Evolutionary conservation across 2,113 vertebrate species (phyloP), one percentile per base, ranked within the genome.

Genomic region (Gallinago media): DNA sequence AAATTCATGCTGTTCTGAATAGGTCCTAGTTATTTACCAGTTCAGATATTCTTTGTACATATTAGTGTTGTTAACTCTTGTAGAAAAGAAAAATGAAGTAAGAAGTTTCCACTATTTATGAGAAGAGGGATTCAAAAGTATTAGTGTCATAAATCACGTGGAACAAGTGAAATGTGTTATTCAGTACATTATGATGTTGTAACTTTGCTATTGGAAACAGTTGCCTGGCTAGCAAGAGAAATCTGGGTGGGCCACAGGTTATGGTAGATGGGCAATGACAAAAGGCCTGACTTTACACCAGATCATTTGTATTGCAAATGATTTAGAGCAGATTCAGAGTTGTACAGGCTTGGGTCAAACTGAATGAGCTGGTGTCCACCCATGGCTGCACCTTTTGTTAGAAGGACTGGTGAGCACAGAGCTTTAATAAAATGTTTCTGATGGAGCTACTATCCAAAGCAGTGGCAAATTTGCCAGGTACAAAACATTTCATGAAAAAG

Each of bases 341-440:
- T 93, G 82, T 49, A 50, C 82, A 84, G 85, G 59, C 86, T 74
- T 71, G 55, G 76, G 83, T 81, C 92, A 90, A 34, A 74, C 1
- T 94, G 68, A 94, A 94, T 74, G 72, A 81, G 73, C 75, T 71
- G 46, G 82, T 91, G 75, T 92, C 92, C 83, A 92, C 59, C 83
- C 85, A 94, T 67, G 94, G 91, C 92, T 96, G 95, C 91, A 72
- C 75, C 79, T 90, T 93, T 86, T 95, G 92, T 95, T 88, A 61
- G 67, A 67, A 50, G 75, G 40, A 75, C 2, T 72, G 56, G 54
- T 38, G 44, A 75, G 71, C 44, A 72, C 58, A 90, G 58, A 40
- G 1, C 0, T 72, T 83, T 73, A 88, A 88, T 31, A 85, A 92
- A 96, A 73, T 46, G 21, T 93, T 95, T 83, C 78, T 40, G 52